Percentiles rank a stretch among this genome's conserved stretches.
phyloP scores from a whole-genome alignment of 2,888 invertebrate genomes.

The Cordilura impudica region DNA sequence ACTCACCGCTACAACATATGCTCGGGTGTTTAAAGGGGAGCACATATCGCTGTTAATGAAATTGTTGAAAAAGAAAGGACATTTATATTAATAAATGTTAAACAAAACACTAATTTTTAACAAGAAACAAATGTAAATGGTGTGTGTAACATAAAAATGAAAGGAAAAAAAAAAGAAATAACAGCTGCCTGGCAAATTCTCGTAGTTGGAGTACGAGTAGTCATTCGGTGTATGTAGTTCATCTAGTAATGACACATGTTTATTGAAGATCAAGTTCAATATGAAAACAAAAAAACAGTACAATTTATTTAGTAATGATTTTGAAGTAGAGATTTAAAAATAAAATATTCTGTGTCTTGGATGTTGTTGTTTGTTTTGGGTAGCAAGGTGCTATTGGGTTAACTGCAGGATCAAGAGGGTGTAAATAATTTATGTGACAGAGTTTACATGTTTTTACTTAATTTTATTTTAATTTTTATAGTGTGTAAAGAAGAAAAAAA shows the following conservation, averaged over 20 bases:
- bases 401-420: conserved; percentile 25
- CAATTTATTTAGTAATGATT: conserved; percentile 33
- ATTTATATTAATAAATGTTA: conserved; percentile 60
- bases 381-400: conserved; percentile 49
- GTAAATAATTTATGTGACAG: conserved; percentile 72
- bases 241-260: conserved; percentile 47
- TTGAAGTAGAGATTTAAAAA: conserved; percentile 20
- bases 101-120: conserved; percentile 64
- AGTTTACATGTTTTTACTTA: conserved; percentile 73
- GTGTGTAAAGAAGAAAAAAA: conserved; percentile 43
- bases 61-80: conserved; percentile 43
- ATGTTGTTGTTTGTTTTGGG: conserved; percentile 10
- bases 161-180: background rate
- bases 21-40: conserved; percentile 11
- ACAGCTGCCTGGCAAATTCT: conserved; percentile 35
- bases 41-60: conserved; percentile 42
- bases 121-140: conserved; percentile 63
- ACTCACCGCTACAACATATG: conserved; percentile 28
- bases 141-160: conserved; percentile 18
- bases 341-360: background rate
- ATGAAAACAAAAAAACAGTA: conserved; percentile 20
- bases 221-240: no score
- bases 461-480: conserved; percentile 74
- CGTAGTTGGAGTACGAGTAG: background rate
- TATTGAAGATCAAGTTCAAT: conserved; percentile 52